phyloP scores from a whole-genome alignment of 2,888 invertebrate genomes.

The Hirtodrosophila alboralis region DNA sequence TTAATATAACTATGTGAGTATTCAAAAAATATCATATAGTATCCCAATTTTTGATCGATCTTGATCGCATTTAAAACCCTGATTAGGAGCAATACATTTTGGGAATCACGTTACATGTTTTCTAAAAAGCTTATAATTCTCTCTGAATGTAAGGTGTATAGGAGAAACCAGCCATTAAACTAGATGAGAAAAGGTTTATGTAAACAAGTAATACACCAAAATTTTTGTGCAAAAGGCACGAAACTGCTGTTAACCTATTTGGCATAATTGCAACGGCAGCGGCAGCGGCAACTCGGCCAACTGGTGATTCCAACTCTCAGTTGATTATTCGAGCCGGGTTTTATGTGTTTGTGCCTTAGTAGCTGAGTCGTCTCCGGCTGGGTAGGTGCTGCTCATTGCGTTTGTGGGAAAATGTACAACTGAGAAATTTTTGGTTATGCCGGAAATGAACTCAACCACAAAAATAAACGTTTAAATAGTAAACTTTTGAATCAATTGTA shows the following conservation, averaged over 20 bases:
- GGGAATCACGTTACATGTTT: no score
- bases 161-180: constrained; percentile 23
- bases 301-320: constrained; percentile 44
- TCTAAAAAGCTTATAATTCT: no score
- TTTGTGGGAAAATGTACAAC: not conserved
- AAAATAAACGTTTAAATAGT: not conserved
- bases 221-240: constrained; percentile 70
- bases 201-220: constrained; percentile 58
- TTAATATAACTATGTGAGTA: no score
- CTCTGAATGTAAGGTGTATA: constrained; percentile 6
- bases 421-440: constrained; percentile 8
- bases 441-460: constrained; percentile 25
- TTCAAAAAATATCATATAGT: no score
- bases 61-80: no score
- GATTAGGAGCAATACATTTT: no score
- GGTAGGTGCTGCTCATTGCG: constrained; percentile 16
- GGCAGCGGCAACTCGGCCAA: constrained; percentile 25
- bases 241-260: constrained; percentile 78
- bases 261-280: constrained; percentile 66
- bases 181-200: constrained; percentile 70
- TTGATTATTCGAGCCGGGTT: constrained; percentile 30
- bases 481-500: not conserved
- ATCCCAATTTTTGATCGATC: no score
- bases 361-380: constrained; percentile 1
- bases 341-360: constrained; percentile 12